phyloP scores from a whole-genome alignment of 1,140 invertebrate species.

The Calosoma granatense region DNA sequence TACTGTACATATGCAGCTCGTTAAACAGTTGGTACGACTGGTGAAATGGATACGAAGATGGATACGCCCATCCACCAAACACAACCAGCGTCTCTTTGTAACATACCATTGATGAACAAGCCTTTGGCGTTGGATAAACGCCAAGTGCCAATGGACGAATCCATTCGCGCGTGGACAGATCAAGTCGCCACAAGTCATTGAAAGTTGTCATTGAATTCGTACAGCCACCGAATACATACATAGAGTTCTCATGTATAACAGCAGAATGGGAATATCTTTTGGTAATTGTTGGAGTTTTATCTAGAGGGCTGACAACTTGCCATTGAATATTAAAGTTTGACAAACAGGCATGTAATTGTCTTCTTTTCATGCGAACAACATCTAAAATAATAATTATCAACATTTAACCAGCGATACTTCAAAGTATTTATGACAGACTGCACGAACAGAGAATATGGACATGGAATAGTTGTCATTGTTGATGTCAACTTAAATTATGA shows the following conservation, averaged over 20 bases:
- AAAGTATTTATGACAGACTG: too few relatives aligned
- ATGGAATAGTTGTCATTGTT: too few relatives aligned
- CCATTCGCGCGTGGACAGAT: slow-evolving; percentile 79
- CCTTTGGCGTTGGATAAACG: slow-evolving; percentile 91
- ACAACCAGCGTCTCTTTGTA: slow-evolving; percentile 72
- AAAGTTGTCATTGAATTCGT: slow-evolving; percentile 91
- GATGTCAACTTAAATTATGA: too few relatives aligned
- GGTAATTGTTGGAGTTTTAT: slow-evolving; percentile 59
- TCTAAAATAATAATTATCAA: slow-evolving; percentile 44
- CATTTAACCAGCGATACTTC: background rate
- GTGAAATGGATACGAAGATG: slow-evolving; percentile 80
- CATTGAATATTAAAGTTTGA: slow-evolving; percentile 57
- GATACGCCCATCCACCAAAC: slow-evolving; percentile 94
- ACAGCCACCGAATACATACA: slow-evolving; percentile 95
- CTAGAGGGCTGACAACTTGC: slow-evolving; percentile 43
- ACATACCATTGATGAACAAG: slow-evolving; percentile 80
- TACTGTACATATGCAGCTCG: slow-evolving; percentile 86
- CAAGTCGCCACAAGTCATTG: slow-evolving; percentile 93
- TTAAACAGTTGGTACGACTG: slow-evolving; percentile 84
- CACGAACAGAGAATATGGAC: too few relatives aligned
- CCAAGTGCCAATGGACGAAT: slow-evolving; percentile 68
- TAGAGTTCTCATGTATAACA: slow-evolving; percentile 67
- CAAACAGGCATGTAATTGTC: slow-evolving; percentile 57
- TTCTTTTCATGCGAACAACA: slow-evolving; percentile 56
- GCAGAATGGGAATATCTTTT: slow-evolving; percentile 89